Base-by-base conservation (phyloP, 2,888 invertebrate species). In the Odontomyia ornata region DNA sequence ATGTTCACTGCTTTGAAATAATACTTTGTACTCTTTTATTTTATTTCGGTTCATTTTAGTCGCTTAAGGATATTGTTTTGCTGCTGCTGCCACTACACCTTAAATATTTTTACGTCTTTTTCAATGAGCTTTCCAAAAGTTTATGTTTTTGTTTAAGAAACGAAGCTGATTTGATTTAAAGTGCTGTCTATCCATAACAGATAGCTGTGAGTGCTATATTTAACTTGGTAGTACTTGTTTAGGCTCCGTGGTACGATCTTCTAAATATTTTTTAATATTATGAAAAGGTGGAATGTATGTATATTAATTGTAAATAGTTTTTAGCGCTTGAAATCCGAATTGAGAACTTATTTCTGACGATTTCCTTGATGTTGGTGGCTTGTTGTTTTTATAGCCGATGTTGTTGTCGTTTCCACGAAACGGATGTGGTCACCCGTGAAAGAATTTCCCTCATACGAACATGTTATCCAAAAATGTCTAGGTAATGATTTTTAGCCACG, bases 151-250 rank as follows among this genome's bases (percentile, higher is more conserved):
- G 56, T 56, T 18, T 56, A 67, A 21, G 7, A 18, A 67, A 67
- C 43, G 43, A 67, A 67, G 43, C 65, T 67, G 65, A 43, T 5
- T 21, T 67, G 65, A 36, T 67, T 67, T 67, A 15, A 18, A 67
- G 65, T 67, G 65, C 65, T 67, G 65, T 67, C 43, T 43, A 43
- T 36, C n/a, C 43, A 43, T 23, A 43, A 18, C 18, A n/a, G 56
- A n/a, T 36, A 36, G 36, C 65, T 43, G 65, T 67, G 65, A 67
- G 65, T 67, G 65, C 65, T 67, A 43, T 43, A 18, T 67, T 21
- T 36, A 43, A 67, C 36, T n/a, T 67, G 28, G 28, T 67, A 43
- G 65, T 65, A 28, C 18, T 65, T 65, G 15, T 43, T 11, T 43
- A 36, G 13, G 28, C n/a, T 21, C 21, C 4, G 23, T 36, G 18